Base-by-base conservation (phyloP, 2,797 vertebrate genomes). In the Pogoniulus pusillus region DNA sequence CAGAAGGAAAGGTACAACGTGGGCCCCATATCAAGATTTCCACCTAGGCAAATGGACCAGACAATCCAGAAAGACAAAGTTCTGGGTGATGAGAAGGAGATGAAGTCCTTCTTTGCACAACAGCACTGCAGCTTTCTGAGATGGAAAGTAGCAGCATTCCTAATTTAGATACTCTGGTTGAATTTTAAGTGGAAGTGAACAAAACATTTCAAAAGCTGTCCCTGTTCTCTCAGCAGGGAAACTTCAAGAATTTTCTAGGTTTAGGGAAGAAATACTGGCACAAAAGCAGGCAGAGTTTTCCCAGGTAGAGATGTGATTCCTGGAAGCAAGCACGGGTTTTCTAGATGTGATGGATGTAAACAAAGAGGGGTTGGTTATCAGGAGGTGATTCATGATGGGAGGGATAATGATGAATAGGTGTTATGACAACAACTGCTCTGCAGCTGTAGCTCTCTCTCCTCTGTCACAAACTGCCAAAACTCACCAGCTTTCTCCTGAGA, bases 121-220 rank as follows among this genome's bases (percentile, higher is more conserved):
- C 83, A 95, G 80, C 76, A 30, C 90, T 93, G 94, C 93, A 91
- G 93, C 59, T 97, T 90, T 94, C 89, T 90, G 89, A 96, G 94
- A 72, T 95, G 91, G 90, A 93, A 91, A 91, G 91, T 92, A 95
- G 85, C 93, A 94, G 92, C 94, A 93, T 95, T 96, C 95, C 93
- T 95, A 95, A 96, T 95, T 95, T 95, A 96, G 95, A 94, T 92
- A 95, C 94, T 95, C 94, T 71, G 49, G 92, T 95, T 95, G 95
- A 95, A 96, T 96, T 96, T 96, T 95, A 96, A 96, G 94, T 95
- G 91, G 94, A 92, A 95, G 82, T 92, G 95, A 95, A 96, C 95
- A 96, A 96, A 96, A 96, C 95, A 96, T 93, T 94, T 94, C 93
- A 94, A 95, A 96, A 95, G 94, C 95, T 94, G 93, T 95, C 95